These are phyloP conservation scores for Drosophila ogumai DNA, from an alignment of 1,140 invertebrate species.

Conservation along the genomic window DNA sequence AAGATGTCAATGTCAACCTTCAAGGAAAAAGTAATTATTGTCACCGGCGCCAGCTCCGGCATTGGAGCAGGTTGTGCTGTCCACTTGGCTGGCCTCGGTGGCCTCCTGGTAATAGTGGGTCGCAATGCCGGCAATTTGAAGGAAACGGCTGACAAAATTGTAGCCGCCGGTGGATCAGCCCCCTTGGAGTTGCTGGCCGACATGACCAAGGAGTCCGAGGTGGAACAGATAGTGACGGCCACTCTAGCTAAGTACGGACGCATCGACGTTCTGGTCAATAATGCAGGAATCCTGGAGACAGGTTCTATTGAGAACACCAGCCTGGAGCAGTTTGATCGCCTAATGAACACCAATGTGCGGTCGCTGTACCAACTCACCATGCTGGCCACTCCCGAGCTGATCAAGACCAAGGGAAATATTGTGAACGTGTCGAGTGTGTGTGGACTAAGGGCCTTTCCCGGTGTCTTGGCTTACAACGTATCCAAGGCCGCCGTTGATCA, in stretches of 20 bases:
- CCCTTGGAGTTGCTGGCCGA: slow-evolving; percentile 85
- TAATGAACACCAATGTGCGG: slow-evolving; percentile 94
- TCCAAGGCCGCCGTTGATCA: slow-evolving; percentile 96
- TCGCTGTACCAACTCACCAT: slow-evolving; percentile 93
- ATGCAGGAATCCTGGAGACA: slow-evolving; percentile 93
- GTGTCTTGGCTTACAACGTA: slow-evolving; percentile 92
- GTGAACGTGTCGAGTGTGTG: slow-evolving; percentile 97
- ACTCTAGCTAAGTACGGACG: slow-evolving; percentile 90
- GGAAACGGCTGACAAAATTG: slow-evolving; percentile 87
- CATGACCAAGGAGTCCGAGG: slow-evolving; percentile 91
- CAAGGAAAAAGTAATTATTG: slow-evolving; percentile 89
- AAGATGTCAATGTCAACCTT: slow-evolving; percentile 85
- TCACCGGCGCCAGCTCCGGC: slow-evolving; percentile 94
- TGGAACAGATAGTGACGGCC: slow-evolving; percentile 89
- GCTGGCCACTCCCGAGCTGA: slow-evolving; percentile 92
- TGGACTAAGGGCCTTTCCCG: slow-evolving; percentile 92
- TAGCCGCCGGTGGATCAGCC: slow-evolving; percentile 42
- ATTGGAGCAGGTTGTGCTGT: slow-evolving; percentile 93
- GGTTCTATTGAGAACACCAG: slow-evolving; percentile 94
- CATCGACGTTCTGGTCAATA: slow-evolving; percentile 93
- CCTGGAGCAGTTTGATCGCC: slow-evolving; percentile 92
- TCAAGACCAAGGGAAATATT: slow-evolving; percentile 93
- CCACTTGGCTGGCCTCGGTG: slow-evolving; percentile 91
- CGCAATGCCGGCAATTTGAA: slow-evolving; percentile 88
- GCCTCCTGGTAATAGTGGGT: slow-evolving; percentile 89